Conservation (phyloP, 2,888 invertebrate species). For the Horisme vitalbata region DNA sequence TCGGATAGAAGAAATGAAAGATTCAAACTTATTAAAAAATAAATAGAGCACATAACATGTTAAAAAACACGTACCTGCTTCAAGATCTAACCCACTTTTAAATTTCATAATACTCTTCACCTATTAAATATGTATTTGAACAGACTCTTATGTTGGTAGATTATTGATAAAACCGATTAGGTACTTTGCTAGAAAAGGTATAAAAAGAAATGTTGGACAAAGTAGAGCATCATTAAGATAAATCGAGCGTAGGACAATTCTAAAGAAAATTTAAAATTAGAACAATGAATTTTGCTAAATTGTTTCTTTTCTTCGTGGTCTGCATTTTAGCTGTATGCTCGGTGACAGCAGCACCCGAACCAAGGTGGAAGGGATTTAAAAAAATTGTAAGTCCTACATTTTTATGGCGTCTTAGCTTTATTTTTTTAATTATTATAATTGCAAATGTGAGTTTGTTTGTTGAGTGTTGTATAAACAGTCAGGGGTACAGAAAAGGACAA, state of each 20-base stretch:
- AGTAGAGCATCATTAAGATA: conserved; percentile 17
- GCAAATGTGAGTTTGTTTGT: no score
- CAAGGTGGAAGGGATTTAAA: conserved; percentile 51
- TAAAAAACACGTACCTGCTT: no score
- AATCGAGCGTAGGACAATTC: conserved; percentile 6
- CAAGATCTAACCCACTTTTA: no score
- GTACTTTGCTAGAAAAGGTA: conserved; percentile 13
- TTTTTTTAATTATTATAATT: background rate
- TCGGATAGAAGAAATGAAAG: no score
- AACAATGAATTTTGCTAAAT: conserved; percentile 49
- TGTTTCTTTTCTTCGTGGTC: conserved; percentile 39
- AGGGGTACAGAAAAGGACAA: no score
- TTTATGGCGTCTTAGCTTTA: no score
- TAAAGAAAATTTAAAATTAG: conserved; percentile 7
- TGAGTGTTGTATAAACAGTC: no score
- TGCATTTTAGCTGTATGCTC: conserved; percentile 33
- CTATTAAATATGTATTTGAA: no score
- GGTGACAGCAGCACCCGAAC: conserved; percentile 44
- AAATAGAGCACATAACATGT: no score
- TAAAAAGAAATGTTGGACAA: conserved; percentile 18
- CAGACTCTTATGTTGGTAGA: conserved; percentile 11
- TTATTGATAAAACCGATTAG: conserved; percentile 8
- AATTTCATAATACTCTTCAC: no score
- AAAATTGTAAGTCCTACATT: conserved; percentile 49
- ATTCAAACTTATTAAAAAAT: no score